A percentile compares a stretch with the other conserved stretches of the same genome.
Conservation (phyloP, 1,140 invertebrate genomes). For the Ephestia elutella region DNA sequence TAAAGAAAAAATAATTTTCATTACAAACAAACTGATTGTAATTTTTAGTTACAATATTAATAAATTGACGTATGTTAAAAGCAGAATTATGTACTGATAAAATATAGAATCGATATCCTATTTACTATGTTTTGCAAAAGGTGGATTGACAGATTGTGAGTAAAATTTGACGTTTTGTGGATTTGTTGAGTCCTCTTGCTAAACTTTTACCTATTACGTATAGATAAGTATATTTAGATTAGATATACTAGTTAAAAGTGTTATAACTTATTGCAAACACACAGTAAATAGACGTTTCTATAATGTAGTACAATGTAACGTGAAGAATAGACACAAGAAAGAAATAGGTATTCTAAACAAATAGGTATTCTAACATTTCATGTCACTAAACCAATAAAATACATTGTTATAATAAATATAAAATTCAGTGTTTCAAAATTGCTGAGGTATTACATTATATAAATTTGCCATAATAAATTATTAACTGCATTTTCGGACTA, state of each 20-base stretch:
- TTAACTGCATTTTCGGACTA: conserved; percentile 65
- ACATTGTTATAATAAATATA: background rate
- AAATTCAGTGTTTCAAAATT: background rate
- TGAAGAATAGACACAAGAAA: background rate
- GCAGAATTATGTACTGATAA: background rate
- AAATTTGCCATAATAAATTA: conserved; percentile 47
- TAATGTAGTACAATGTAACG: background rate
- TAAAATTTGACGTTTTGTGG: too few relatives aligned
- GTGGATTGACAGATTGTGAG: background rate
- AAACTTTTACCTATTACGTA: too few relatives aligned
- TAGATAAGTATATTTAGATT: too few relatives aligned
- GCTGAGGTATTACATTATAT: background rate
- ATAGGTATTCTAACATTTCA: background rate
- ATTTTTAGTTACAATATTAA: too few relatives aligned
- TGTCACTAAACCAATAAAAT: background rate
- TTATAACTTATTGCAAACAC: background rate
- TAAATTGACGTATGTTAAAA: background rate
- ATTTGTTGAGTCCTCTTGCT: too few relatives aligned
- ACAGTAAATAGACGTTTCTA: conserved; percentile 1
- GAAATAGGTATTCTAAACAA: background rate
- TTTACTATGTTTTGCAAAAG: background rate
- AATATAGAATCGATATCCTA: background rate
- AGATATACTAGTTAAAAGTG: too few relatives aligned
- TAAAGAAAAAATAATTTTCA: too few relatives aligned
- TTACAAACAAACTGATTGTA: too few relatives aligned